Conservation (phyloP, 2,797 vertebrate species). For the Phyllotis vaccarum region DNA sequence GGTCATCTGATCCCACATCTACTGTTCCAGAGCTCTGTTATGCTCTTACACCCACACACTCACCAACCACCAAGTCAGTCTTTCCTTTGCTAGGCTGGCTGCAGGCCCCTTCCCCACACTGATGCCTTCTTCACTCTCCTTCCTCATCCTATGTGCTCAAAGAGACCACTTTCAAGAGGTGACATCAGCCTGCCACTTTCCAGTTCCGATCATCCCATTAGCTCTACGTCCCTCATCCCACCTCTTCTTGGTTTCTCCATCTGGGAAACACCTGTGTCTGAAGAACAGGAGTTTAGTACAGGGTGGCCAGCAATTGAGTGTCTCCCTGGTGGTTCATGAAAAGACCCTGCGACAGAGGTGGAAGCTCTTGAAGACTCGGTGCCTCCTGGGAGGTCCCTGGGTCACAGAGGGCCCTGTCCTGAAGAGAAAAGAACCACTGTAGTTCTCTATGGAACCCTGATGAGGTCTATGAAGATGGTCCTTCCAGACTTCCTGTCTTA, state of each 20-base stretch:
- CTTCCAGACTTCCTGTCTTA: neutral
- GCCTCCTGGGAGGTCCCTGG: neutral
- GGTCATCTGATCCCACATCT: neutral
- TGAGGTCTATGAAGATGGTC: neutral
- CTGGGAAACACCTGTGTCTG: neutral
- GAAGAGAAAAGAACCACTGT: neutral
- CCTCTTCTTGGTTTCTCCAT: neutral
- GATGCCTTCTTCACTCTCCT: neutral
- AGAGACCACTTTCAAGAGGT: neutral
- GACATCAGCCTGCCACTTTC: neutral
- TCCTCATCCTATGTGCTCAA: neutral
- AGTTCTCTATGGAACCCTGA: neutral
- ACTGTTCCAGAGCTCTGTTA: neutral
- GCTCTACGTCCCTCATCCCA: neutral
- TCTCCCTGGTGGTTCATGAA: neutral
- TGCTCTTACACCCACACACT: neutral
- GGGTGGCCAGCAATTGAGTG: neutral
- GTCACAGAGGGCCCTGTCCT: neutral
- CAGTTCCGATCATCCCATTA: neutral
- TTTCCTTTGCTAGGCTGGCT: neutral
- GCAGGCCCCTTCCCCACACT: neutral
- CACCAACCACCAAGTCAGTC: neutral
- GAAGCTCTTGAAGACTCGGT: neutral
- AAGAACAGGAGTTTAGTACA: neutral
- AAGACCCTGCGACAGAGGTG: neutral